These are phyloP conservation scores for Aurelia sp. DNA, from an alignment of 30 jellyfish, hydroid and myxozoan species.

Conservation along the genomic window DNA sequence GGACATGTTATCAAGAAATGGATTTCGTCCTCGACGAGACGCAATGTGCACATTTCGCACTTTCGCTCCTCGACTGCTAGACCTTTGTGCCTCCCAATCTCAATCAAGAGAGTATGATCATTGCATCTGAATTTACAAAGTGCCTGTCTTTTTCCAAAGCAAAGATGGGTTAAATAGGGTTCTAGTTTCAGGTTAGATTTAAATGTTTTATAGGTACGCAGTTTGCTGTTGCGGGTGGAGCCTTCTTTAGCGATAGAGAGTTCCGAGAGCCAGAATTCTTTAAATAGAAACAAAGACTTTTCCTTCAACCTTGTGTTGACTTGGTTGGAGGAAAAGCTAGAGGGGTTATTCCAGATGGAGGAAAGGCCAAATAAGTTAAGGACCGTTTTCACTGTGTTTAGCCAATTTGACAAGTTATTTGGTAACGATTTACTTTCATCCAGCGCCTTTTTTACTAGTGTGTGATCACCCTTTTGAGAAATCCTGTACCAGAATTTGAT, in stretches of 20 bases:
- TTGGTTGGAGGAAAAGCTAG: neutral
- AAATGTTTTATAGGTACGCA: too few relatives aligned
- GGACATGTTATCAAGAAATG: too few relatives aligned
- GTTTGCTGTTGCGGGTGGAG: too few relatives aligned
- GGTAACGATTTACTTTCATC: neutral
- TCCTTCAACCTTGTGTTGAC: neutral
- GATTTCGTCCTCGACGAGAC: too few relatives aligned
- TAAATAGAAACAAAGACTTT: neutral
- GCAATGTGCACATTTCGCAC: too few relatives aligned
- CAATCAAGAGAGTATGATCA: too few relatives aligned
- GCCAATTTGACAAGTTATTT: slow-evolving; percentile 11
- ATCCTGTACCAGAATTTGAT: neutral
- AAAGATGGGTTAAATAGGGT: too few relatives aligned
- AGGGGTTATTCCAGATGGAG: neutral
- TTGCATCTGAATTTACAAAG: too few relatives aligned
- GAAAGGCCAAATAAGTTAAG: slow-evolving; percentile 11
- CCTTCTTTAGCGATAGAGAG: slow-evolving; percentile 7
- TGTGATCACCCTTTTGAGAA: slow-evolving; percentile 6
- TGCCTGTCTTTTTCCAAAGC: too few relatives aligned
- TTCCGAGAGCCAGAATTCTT: slow-evolving; percentile 11
- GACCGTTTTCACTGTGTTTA: neutral
- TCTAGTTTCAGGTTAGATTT: too few relatives aligned
- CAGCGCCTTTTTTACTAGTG: neutral
- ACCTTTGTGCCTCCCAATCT: too few relatives aligned
- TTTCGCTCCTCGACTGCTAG: too few relatives aligned